Evolutionary conservation across 2,113 vertebrate genomes (phyloP).

Genomic region (Noturus placidus): DNA sequence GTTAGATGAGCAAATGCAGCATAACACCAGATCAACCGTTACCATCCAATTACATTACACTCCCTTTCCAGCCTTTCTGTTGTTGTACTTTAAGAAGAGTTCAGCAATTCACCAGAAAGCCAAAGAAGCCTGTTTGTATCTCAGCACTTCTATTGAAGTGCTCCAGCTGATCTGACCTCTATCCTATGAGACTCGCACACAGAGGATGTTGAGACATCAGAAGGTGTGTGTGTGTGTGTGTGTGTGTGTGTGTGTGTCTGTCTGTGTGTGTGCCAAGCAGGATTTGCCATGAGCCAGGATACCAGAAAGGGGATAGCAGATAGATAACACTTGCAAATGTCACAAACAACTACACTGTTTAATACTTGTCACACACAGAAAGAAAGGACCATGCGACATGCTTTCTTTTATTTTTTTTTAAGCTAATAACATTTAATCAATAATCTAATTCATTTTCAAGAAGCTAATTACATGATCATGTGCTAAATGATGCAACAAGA

Average conservation of each 20-base stretch:
- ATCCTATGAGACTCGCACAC: constrained; percentile 30
- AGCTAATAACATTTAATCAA: neutral
- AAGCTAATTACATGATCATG: neutral
- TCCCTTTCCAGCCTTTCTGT: neutral
- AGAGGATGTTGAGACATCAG: constrained; percentile 55
- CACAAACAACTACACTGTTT: constrained; percentile 6
- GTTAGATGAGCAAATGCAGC: constrained; percentile 1
- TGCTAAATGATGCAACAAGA: neutral
- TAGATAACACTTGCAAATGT: constrained; percentile 38
- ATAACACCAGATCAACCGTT: constrained; percentile 4
- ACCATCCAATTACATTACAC: neutral
- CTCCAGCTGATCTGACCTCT: constrained; percentile 32
- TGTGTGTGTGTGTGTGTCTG: constrained; percentile 41
- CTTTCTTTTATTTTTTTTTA: neutral
- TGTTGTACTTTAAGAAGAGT: neutral
- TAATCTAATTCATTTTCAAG: neutral
- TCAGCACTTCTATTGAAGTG: neutral
- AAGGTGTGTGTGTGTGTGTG: constrained; percentile 48
- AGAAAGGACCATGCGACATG: neutral
- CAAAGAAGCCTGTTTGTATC: constrained; percentile 9
- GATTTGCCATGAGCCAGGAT: constrained; percentile 45
- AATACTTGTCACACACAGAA: neutral
- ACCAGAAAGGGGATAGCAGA: constrained; percentile 51
- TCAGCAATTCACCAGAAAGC: neutral
- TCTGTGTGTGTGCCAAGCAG: constrained; percentile 43